Evolutionary conservation across 2,113 vertebrate genomes (phyloP).

Genomic region (Sapayoa aenigma): DNA sequence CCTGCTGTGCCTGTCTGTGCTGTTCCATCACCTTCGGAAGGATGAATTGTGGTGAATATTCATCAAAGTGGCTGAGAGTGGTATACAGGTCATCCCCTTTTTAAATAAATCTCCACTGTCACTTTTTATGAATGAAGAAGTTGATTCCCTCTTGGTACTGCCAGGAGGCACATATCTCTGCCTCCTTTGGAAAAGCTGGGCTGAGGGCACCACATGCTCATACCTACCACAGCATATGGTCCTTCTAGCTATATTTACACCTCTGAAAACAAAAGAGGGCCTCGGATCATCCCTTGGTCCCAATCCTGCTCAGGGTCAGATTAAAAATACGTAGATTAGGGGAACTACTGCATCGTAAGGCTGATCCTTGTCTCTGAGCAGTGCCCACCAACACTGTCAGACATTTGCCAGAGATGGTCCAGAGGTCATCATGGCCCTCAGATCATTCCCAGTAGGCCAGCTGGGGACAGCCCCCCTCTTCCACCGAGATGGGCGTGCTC

Average conservation of each 20-base stretch:
- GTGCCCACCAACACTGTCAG: not conserved
- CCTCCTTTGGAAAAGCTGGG: not conserved
- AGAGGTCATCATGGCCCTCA: not conserved
- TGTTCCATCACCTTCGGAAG: not conserved
- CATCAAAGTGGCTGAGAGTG: not conserved
- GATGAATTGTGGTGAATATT: not conserved
- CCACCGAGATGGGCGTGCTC: not conserved
- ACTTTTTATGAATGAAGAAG: not conserved
- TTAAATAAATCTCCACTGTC: not conserved
- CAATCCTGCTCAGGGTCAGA: not conserved
- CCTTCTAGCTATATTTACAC: not conserved
- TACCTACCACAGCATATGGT: not conserved
- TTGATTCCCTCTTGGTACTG: not conserved
- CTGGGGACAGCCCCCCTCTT: not conserved
- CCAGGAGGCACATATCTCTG: not conserved
- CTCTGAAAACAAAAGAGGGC: not conserved
- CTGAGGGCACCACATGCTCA: not conserved
- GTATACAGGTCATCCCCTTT: not conserved
- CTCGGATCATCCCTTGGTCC: not conserved
- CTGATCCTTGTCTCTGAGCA: not conserved
- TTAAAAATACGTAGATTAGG: not conserved
- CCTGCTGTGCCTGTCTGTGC: not conserved
- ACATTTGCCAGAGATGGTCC: not conserved
- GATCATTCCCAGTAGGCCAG: not conserved
- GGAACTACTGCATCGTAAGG: fast-evolving